Base-by-base conservation (phyloP, 1,140 invertebrate genomes). In the Heliconius congener region DNA sequence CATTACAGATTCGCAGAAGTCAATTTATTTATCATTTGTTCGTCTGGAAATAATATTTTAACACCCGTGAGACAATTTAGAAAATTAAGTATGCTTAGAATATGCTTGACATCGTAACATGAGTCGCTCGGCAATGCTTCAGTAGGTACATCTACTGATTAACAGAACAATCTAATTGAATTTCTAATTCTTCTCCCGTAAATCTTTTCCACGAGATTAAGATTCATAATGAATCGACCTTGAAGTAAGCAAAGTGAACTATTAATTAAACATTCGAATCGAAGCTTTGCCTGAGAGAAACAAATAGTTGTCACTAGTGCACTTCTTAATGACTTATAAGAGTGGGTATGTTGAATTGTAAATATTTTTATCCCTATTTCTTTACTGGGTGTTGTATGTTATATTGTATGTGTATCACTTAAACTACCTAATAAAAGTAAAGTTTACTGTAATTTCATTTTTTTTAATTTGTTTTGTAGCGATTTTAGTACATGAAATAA, bases 121-220 rank as follows among this genome's bases (percentile, higher is more conserved):
- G 76, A 77, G 70, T 70, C 74, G 74, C 23, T 57, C 9, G 71
- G 70, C 71, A 27, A 18, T 70, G 71, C 76, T 42, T 72, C 34
- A 77, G 55, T 77, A 57, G 46, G 46, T 57, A 77, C 9, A 46
- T 37, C 50, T 55, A 72, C 46, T 77, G 76, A 77, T 77, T 77
- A 77, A 55, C 70, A 55, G 76, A 72, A 77, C 46, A 39, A 72
- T 77, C 46, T 77, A 77, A 77, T 72, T 73, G 70, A 77, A 77
- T 77, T 50, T 55, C 42, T 71, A 71, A 77, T 77, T 55, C 55
- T 72, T 70, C 52, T 70, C 52, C 76, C 66, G 46, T 73, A 60
- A 70, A 76, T 46, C 13, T 70, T 76, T 76, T 66, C 55, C 74
- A 42, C 66, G 23, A n/a, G 55, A 39, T 37, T 74, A 13, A 57